A percentile compares a stretch with the other conserved stretches of the same genome.
These are phyloP conservation scores for Psylliodes chrysocephalus DNA, from an alignment of 2,888 invertebrate species.

Conservation along the genomic window DNA sequence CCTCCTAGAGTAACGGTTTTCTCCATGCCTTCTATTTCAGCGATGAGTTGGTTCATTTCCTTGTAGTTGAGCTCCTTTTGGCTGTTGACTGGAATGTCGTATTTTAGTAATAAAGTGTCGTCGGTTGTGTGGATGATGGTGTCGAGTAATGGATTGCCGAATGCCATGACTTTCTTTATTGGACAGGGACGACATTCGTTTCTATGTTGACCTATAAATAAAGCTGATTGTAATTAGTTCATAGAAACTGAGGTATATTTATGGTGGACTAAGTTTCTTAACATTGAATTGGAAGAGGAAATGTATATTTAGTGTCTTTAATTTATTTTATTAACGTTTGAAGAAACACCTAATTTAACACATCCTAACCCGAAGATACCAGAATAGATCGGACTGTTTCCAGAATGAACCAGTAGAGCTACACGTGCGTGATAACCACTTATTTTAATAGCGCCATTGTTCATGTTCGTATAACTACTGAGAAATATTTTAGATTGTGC, in stretches of 20 bases:
- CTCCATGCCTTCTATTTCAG: background rate
- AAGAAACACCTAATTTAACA: too few relatives aligned
- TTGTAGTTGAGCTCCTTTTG: slow-evolving; percentile 18
- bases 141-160: slow-evolving; percentile 24
- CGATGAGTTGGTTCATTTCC: slow-evolving; percentile 3
- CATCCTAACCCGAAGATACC: too few relatives aligned
- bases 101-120: slow-evolving; percentile 6
- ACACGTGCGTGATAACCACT: too few relatives aligned
- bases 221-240: background rate
- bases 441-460: too few relatives aligned
- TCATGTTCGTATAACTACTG: too few relatives aligned
- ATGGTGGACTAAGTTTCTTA: background rate
- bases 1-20: slow-evolving; percentile 60
- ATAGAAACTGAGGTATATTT: background rate
- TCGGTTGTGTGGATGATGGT: slow-evolving; percentile 16
- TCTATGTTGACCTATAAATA: background rate
- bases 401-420: too few relatives aligned
- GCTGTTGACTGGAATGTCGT: slow-evolving; percentile 13
- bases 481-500: too few relatives aligned
- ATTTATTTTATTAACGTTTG: too few relatives aligned
- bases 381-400: too few relatives aligned
- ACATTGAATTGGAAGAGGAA: background rate
- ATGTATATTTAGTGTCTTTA: too few relatives aligned
- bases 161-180: slow-evolving; percentile 21
- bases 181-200: background rate